phyloP scores from a whole-genome alignment of 2,113 vertebrate genomes.

The Syngnathus scovelli region DNA sequence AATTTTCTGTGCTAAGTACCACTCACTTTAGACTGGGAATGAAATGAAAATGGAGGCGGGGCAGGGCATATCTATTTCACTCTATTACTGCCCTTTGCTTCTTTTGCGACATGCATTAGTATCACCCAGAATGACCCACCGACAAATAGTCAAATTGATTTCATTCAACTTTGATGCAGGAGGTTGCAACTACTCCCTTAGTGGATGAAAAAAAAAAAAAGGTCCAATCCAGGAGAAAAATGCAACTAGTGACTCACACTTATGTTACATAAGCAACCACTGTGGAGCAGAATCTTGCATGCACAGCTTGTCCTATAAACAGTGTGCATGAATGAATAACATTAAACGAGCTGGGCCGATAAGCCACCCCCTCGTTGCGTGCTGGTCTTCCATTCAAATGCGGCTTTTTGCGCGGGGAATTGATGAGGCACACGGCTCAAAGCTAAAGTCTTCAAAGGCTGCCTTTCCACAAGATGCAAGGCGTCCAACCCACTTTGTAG shows the following conservation, averaged over 20 bases:
- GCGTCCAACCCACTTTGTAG: constrained; percentile 61
- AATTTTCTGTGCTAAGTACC: constrained; percentile 43
- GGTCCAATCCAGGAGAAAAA: constrained; percentile 9
- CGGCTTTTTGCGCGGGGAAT: constrained; percentile 61
- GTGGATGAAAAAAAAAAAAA: not conserved
- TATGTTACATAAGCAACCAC: constrained; percentile 50
- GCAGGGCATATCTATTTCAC: constrained; percentile 14
- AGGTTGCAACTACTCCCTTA: not conserved
- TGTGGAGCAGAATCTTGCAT: constrained; percentile 24
- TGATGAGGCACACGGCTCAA: constrained; percentile 65
- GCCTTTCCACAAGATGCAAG: constrained; percentile 64
- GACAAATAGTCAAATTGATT: not conserved
- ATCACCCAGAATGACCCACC: constrained; percentile 29
- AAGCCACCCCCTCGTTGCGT: constrained; percentile 35
- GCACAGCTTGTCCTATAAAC: constrained; percentile 41
- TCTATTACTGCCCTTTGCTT: constrained; percentile 12
- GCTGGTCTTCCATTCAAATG: constrained; percentile 57
- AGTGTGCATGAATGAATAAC: constrained; percentile 54
- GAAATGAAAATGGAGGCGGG: not conserved
- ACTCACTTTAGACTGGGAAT: constrained; percentile 22
- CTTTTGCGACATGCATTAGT: constrained; percentile 11
- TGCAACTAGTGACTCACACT: constrained; percentile 15
- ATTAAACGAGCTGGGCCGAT: constrained; percentile 54
- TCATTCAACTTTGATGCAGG: constrained; percentile 12
- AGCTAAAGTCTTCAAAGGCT: constrained; percentile 64